Evolutionary conservation across 1,140 invertebrate genomes (phyloP), one percentile per base, ranked within the genome.

Genomic region (Saccostrea cuccullata): DNA sequence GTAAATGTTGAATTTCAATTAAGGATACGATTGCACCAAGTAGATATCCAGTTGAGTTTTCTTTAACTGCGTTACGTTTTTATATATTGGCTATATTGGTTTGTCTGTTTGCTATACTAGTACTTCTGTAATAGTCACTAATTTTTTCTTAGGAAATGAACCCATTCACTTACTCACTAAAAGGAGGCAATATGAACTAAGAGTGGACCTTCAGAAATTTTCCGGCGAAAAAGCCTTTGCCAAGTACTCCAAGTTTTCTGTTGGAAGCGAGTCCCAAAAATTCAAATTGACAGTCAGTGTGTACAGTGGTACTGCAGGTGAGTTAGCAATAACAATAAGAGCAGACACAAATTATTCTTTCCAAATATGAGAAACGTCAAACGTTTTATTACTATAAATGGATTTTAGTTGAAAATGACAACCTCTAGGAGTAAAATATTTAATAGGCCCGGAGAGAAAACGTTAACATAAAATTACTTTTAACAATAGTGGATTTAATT

Each of bases 191-290:
- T n/a, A 70, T 40, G 26, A 36, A n/a, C 56, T 86, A 15, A 17
- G 85, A n/a, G 56, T 86, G 13, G 60, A 86, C 15, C 56, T 86
- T 2, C 55, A 70, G 40, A 36, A 86, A 17, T 86, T 86, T 26
- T n/a, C 9, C 0, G 56, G 58, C 9, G 40, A 67, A 26, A 70
- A 20, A 15, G 36, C 58, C 12, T 86, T 64, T 17, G 85, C 85
- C 17, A 64, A 67, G 36, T 70, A 86, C 1, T 30, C 15, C 0
- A 15, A 30, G n/a, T 86, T 86, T 23, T 30, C 60, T 23, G 30
- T 86, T 5, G 58, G 85, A 23, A 36, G 60, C n/a, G 8, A 17
- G 2, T 86, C 85, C 6, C 15, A 13, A 11, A 64, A 86, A 15
- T 86, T 64, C 85, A 86, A 70, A 47, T n/a, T 86, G 15, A 15